Base-by-base conservation (phyloP, 2,888 invertebrate genomes). In the Sclerodermus sp. region DNA sequence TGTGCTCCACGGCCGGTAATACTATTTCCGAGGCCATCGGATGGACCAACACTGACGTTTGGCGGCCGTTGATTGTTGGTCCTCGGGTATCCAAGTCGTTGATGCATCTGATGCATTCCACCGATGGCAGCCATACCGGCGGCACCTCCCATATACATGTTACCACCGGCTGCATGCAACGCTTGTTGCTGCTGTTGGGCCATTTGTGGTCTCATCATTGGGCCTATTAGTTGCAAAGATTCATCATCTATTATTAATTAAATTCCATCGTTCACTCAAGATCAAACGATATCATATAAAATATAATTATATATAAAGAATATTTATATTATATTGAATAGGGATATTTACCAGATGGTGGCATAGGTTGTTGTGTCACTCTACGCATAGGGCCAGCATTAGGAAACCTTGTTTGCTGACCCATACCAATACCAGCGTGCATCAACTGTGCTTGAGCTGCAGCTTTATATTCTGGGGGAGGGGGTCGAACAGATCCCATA, bases 381-480 rank as follows among this genome's bases (percentile, higher is more conserved):
- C 86, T 79, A 23, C 87, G 79, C 79, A 86, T 85, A 1, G 82
- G 81, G 15, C 81, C 81, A 16, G 82, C 78, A 66, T 82, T 82
- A 34, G 82, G 79, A 55, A 83, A 83, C 49, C 82, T 79, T 23
- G 75, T 63, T 45, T 77, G 76, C 55, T 76, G 77, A 38, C 71
- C 71, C 69, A 77, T 77, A 12, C 73, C 68, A 47, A 76, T 78
- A 46, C 81, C 80, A 8, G 81, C 78, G 60, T 83, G 83, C 81
- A 83, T 82, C 79, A 83, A 80, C 65, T 83, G 83, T 23, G 83
- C 82, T 79, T 80, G 87, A 64, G 82, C 83, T 69, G 71, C 75
- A 6, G 88, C 85, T 78, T 91, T 92, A 79, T 93, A 92, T 77
- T 92, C 92, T 1, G 92, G 93, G 37, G 92, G 92, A 16, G 92